Conservation (phyloP, 1,140 invertebrate species). For the Agraylea sexmaculata region DNA sequence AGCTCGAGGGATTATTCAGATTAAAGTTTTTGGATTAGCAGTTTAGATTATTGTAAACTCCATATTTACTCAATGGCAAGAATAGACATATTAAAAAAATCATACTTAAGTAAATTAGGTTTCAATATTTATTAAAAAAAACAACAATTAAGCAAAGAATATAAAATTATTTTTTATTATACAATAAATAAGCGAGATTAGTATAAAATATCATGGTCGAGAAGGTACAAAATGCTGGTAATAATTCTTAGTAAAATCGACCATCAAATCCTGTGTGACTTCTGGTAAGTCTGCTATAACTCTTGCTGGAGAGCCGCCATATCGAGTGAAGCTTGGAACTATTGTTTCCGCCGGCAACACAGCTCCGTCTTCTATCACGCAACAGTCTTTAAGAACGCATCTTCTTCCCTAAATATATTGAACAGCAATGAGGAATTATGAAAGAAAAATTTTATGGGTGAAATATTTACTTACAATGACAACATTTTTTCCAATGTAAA, state of each 20-base stretch:
- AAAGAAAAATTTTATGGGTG: too few species aligned
- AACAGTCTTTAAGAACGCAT: slow-evolving; percentile 94
- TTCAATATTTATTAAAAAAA: background rate
- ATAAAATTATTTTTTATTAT: slow-evolving; percentile 1
- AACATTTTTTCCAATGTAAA: slow-evolving; percentile 98
- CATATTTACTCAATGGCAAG: background rate
- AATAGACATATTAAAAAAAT: background rate
- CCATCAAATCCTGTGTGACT: slow-evolving; percentile 75
- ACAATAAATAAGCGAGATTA: background rate
- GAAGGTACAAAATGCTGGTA: slow-evolving; percentile 87
- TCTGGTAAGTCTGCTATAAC: slow-evolving; percentile 77
- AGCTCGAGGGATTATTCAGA: too few species aligned
- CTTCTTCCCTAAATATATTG: slow-evolving; percentile 67
- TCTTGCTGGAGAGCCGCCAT: slow-evolving; percentile 76
- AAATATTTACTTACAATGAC: slow-evolving; percentile 72
- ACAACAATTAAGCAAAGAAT: background rate
- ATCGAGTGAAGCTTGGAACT: slow-evolving; percentile 90
- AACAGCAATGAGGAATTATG: slow-evolving; percentile 2
- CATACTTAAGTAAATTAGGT: background rate
- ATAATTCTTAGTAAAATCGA: slow-evolving; percentile 88
- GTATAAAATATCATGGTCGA: slow-evolving; percentile 21
- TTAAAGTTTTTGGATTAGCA: slow-evolving; percentile 3
- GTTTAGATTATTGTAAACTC: background rate
- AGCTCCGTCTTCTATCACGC: slow-evolving; percentile 90
- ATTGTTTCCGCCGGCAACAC: slow-evolving; percentile 95